phyloP scores from a whole-genome alignment of 2,113 vertebrate species.

The Pristiophorus japonicus region DNA sequence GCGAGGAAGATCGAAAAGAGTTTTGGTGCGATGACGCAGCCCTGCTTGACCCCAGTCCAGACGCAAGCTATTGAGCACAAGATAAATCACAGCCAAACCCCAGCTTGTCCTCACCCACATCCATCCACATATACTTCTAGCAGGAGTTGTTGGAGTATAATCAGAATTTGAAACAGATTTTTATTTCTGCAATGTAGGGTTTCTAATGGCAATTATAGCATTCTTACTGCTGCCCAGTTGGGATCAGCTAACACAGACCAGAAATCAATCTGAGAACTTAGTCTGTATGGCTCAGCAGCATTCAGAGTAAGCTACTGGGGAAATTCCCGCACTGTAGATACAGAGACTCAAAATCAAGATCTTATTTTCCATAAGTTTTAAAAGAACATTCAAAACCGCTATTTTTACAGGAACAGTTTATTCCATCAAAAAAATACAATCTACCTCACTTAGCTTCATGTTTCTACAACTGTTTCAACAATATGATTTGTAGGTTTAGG shows the following conservation, averaged over 20 bases:
- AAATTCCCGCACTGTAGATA: neutral
- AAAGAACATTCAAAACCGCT: conserved; percentile 36
- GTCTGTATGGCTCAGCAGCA: neutral
- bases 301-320: neutral
- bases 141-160: neutral
- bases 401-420: conserved; percentile 34
- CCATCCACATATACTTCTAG: neutral
- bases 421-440: conserved; percentile 36
- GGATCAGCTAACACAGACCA: neutral
- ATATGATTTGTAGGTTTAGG: conserved; percentile 29
- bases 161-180: neutral
- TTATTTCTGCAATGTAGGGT: neutral
- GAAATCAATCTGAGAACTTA: neutral
- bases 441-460: conserved; percentile 35
- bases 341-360: neutral
- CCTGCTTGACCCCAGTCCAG: no score
- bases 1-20: no score
- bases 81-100: neutral
- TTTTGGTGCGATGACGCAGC: no score
- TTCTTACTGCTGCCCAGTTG: neutral
- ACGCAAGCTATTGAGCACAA: neutral
- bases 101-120: no score
- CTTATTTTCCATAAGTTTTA: neutral
- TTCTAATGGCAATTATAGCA: neutral
- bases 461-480: conserved; percentile 37